Conservation (phyloP, 2,113 vertebrate species). For the Hemiprocne comata region DNA sequence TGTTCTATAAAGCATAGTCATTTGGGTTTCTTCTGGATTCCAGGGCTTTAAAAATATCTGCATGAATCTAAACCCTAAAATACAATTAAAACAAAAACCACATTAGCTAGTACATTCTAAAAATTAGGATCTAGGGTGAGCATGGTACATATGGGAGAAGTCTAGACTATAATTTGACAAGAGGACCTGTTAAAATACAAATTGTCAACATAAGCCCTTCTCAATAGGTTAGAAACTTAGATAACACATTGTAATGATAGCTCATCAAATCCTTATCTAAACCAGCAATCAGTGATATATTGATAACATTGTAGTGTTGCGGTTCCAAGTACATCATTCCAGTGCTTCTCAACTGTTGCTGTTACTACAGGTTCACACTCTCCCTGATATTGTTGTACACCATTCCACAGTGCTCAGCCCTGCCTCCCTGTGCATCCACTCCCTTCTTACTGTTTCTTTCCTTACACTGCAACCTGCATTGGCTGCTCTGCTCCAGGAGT, state of each 20-base stretch:
- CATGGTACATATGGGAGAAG: neutral
- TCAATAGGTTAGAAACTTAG: neutral
- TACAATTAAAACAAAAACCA: constrained; percentile 12
- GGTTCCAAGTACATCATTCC: neutral
- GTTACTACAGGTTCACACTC: neutral
- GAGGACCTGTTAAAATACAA: neutral
- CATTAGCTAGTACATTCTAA: neutral
- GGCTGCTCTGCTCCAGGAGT: neutral
- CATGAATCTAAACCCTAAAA: neutral
- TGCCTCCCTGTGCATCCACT: neutral
- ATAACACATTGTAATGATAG: neutral
- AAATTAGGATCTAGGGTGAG: neutral
- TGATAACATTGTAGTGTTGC: neutral
- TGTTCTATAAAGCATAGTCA: neutral
- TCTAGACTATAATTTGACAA: constrained; percentile 4
- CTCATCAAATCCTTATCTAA: neutral
- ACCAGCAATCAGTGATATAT: neutral
- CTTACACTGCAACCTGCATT: neutral
- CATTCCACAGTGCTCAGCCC: neutral
- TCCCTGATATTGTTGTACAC: accelerated
- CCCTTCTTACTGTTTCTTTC: neutral
- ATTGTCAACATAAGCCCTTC: neutral
- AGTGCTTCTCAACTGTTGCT: neutral
- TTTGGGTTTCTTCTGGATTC: neutral
- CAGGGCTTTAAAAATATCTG: neutral